Evolutionary conservation across 1,140 invertebrate species (phyloP), one percentile per base, ranked within the genome.

Genomic region (Musca domestica): DNA sequence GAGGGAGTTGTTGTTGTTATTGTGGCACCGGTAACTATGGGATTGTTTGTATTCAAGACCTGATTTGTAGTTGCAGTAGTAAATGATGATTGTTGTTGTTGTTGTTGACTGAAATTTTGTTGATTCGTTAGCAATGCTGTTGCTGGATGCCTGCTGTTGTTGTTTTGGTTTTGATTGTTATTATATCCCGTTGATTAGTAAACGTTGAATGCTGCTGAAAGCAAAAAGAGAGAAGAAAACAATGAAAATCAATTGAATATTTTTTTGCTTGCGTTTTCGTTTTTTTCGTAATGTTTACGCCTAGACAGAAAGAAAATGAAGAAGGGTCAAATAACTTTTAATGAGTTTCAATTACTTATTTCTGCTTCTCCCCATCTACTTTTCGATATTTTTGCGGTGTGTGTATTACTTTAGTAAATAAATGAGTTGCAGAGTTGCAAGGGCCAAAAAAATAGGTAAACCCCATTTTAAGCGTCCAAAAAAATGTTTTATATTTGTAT

Each of bases 51-150:
- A 41, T 41, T 41, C 12, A 41, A 41, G 34, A 41, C 34, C 34
- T 61, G 56, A 61, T 61, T 61, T 61, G 56, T 61, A 34, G 10
- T 34, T 41, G 56, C 6, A 19, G 56, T 17, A 7, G 56, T 3
- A 12, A 30, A 34, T 61, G 56, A 19, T 17, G 54, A 27, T 58
- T 58, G 54, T 27, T 58, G 52, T 9, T 52, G 49, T 17, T 52
- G 49, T 17, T 58, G 56, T 34, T 61, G 56, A 12, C 20, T 61
- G 17, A 15, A 15, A 34, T 41, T 61, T 34, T 34, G 30, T 20
- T 34, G 19, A 20, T 15, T 41, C 34, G 56, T 41, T 41, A 41
- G 34, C 34, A 41, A 41, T 41, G 10, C 34, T 12, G 34, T 5
- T 41, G 34, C 10, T 5, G 34, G 10, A 41, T 41, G 34, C 34